Evolutionary conservation across 2,113 vertebrate species (phyloP).

Genomic region (Bufo bufo): DNA sequence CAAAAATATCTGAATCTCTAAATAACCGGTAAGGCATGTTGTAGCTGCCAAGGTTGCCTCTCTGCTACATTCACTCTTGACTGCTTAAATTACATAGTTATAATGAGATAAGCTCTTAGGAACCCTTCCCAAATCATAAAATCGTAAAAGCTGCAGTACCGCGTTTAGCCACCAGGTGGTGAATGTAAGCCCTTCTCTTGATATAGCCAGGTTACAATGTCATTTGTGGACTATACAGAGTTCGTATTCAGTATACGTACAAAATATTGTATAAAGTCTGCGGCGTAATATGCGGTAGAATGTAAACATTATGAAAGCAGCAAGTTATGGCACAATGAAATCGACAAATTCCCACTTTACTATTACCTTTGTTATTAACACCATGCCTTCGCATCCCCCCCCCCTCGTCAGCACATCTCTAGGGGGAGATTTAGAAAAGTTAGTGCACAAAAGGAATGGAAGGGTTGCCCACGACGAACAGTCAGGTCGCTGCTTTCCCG

Average conservation of each 20-base stretch:
- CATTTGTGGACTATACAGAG: constrained; percentile 13
- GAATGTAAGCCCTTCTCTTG: constrained; percentile 18
- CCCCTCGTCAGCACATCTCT: background rate
- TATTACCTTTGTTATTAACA: background rate
- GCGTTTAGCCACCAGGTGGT: background rate
- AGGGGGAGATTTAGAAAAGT: background rate
- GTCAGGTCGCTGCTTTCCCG: background rate
- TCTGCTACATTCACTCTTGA: background rate
- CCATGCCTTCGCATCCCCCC: too few relatives aligned
- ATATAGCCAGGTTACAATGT: background rate
- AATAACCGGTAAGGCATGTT: too few relatives aligned
- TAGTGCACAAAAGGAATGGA: background rate
- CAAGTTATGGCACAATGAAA: background rate
- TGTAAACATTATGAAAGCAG: background rate
- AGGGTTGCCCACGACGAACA: background rate
- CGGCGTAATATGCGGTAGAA: background rate
- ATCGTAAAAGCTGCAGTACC: constrained; percentile 8
- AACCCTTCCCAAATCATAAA: background rate
- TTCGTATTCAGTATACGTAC: background rate
- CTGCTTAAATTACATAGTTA: background rate
- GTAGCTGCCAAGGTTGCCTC: background rate
- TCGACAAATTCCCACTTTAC: background rate
- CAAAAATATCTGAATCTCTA: too few relatives aligned
- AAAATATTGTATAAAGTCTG: constrained; percentile 18
- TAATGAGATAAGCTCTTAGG: background rate